A percentile compares a stretch with the other conserved stretches of the same genome.
phyloP scores from a whole-genome alignment of 1,140 invertebrate genomes.

The Scaptomyza hsui region DNA sequence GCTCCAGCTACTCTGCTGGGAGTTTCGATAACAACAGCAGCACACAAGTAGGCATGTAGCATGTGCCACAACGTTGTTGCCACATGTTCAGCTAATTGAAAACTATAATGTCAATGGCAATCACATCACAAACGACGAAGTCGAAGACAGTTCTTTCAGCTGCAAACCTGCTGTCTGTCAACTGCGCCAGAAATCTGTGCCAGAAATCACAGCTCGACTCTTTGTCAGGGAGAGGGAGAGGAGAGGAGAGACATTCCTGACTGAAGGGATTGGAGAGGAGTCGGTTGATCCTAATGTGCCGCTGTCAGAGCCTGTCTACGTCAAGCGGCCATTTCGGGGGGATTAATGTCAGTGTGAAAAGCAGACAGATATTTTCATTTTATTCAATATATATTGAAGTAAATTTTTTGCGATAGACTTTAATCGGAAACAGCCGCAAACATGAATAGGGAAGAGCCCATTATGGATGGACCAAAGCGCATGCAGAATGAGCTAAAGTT shows the following conservation, averaged over 20 bases:
- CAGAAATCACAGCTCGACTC: background rate
- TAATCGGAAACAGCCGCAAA: background rate
- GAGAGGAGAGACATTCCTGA: background rate
- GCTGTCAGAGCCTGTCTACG: constrained; percentile 73
- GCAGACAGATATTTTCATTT: constrained; percentile 37
- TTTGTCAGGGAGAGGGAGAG: constrained; percentile 18
- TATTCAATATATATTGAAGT: constrained; percentile 12
- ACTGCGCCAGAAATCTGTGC: constrained; percentile 34
- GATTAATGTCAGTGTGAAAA: constrained; percentile 82
- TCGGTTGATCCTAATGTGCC: constrained; percentile 72
- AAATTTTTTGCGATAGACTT: background rate
- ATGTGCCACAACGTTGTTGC: constrained; percentile 1
- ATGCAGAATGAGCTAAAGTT: constrained; percentile 93
- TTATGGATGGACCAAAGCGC: constrained; percentile 88
- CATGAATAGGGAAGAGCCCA: constrained; percentile 47
- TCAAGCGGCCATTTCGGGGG: constrained; percentile 72
- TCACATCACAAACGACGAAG: constrained; percentile 62
- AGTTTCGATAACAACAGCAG: background rate
- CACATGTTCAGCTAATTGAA: constrained; percentile 67
- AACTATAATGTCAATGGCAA: constrained; percentile 77
- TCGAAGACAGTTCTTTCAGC: background rate
- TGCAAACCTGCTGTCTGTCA: constrained; percentile 29
- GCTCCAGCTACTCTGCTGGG: background rate
- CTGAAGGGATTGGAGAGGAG: background rate
- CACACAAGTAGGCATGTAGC: too few species aligned